phyloP scores from a whole-genome alignment of 1,140 invertebrate genomes.

The Campoletis sonorensis region DNA sequence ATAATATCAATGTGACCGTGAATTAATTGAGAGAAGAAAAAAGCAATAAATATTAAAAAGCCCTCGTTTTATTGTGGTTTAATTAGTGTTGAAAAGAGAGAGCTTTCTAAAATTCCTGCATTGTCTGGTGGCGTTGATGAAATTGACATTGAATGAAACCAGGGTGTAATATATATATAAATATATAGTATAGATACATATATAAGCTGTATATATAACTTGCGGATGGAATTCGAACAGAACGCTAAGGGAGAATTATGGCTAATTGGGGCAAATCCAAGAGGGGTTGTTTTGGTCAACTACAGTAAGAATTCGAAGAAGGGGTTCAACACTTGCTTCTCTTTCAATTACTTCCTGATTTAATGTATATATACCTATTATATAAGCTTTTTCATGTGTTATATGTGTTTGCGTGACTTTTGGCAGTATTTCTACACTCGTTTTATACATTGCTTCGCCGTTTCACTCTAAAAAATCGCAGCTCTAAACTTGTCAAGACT shows the following conservation, averaged over 20 bases:
- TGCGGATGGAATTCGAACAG: neutral
- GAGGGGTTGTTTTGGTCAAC: conserved; percentile 1
- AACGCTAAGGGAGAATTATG: neutral
- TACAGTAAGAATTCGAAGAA: neutral
- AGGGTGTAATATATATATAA: neutral
- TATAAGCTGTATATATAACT: too few relatives aligned
- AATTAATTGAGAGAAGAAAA: too few relatives aligned
- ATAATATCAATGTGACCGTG: too few relatives aligned
- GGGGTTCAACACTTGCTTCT: neutral
- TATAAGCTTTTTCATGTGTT: neutral
- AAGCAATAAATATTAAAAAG: too few relatives aligned
- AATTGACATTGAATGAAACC: neutral
- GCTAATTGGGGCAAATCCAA: neutral
- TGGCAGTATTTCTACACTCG: neutral
- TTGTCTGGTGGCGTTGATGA: neutral
- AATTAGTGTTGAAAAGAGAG: neutral
- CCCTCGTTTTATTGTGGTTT: too few relatives aligned
- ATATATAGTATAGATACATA: too few relatives aligned
- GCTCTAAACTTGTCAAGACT: too few relatives aligned
- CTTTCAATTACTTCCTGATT: conserved; percentile 4
- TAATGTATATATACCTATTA: neutral
- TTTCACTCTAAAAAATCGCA: too few relatives aligned
- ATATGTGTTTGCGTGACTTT: neutral
- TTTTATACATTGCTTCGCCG: neutral
- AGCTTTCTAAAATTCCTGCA: neutral